Evolutionary conservation across 2,113 vertebrate genomes (phyloP), one percentile per base, ranked within the genome.

Genomic region (Raja brachyura): DNA sequence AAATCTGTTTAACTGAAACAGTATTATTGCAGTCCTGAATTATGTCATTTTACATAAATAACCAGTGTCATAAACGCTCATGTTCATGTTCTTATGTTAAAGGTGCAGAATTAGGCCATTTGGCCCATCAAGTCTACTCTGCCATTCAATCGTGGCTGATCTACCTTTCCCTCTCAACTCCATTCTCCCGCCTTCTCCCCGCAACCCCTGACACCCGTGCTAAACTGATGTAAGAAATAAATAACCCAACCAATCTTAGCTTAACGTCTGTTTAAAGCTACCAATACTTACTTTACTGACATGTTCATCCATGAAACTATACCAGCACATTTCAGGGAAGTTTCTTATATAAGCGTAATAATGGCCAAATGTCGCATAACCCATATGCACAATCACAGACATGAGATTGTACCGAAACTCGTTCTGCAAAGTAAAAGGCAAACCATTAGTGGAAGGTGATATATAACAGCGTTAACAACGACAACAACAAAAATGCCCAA

Each of bases 271-370:
- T 28, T 16, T 20, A 88, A 88, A 31, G 59, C 59, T 63, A 33
- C 14, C 4, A 66, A n/a, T 5, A 90, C 61, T 90, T 90, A 68
- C 86, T 4, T 33, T 33, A 31, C 11, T 66, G 63, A 90, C 86
- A 66, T 0, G 0, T 90, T 90, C 86, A 90, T 90, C 86, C 14
- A 9, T 33, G n/a, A 90, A 68, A 14, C 22, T 33, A 25, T 90
- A 68, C 86, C 86, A 90, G 14, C 66, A 13, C 18, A 18, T 90
- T 66, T 90, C n/a, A 33, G 63, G 61, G 13, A 90, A 13, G 2
- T 14, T 18, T 61, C n/a, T 68, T 90, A 90, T 68, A 90, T 90
- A 90, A 90, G 61, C 86, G 66, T 90, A 90, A 90, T 90, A 90
- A 90, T 90, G 86, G 18, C 86, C 86, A 68, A 90, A 68, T 14